Conservation (phyloP, 1,140 invertebrate genomes). For the Phymastichus coffea region DNA sequence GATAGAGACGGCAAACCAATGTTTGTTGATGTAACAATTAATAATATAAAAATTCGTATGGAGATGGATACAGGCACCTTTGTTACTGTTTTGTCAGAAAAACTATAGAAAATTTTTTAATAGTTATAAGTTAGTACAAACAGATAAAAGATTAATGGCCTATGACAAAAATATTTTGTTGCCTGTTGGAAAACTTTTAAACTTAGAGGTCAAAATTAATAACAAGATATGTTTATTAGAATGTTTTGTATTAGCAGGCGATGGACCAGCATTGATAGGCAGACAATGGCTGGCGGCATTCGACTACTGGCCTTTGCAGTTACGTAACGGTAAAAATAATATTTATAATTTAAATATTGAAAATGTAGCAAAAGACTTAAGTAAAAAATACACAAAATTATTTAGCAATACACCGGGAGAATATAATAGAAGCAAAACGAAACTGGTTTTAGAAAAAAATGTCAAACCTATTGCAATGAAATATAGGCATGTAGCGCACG, state of each 20-base stretch:
- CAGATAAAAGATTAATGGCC: slow-evolving; percentile 11
- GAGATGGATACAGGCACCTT: slow-evolving; percentile 1
- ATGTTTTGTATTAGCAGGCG: slow-evolving; percentile 33
- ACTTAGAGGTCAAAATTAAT: slow-evolving; percentile 8
- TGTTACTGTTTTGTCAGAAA: background rate
- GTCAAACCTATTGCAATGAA: background rate
- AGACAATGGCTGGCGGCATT: slow-evolving; percentile 26
- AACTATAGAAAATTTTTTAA: slow-evolving; percentile 6
- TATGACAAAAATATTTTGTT: slow-evolving; percentile 3
- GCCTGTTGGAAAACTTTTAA: slow-evolving; percentile 10
- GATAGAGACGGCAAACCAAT: background rate
- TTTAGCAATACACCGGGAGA: background rate
- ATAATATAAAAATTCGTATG: background rate
- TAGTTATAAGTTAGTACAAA: slow-evolving; percentile 7
- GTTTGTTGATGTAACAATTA: background rate
- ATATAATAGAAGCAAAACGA: background rate
- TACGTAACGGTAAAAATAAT: background rate
- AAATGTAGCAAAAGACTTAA: background rate
- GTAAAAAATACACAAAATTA: background rate
- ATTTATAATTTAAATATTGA: background rate
- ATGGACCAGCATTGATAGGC: slow-evolving; percentile 37
- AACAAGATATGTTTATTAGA: slow-evolving; percentile 1
- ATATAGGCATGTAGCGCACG: slow-evolving; percentile 20
- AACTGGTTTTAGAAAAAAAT: background rate
- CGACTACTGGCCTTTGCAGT: slow-evolving; percentile 14